A percentile compares a stretch with the other conserved stretches of the same genome.
Conservation (phyloP, 2,888 invertebrate genomes). For the Ptychoptera albimana region DNA sequence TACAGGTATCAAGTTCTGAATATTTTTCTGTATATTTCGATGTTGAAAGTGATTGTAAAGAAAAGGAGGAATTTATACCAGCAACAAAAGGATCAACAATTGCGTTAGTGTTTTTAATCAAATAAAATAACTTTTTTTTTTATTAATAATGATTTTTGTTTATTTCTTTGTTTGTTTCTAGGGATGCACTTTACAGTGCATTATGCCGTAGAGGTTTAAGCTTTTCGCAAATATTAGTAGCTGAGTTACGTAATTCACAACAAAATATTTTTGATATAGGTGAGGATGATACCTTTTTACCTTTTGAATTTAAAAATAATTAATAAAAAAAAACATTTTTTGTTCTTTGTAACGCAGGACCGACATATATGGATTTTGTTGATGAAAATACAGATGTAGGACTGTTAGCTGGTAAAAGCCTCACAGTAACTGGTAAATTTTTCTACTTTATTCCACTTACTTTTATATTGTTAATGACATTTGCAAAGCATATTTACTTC, state of each 20-base stretch:
- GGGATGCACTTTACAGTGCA: slow-evolving; percentile 44
- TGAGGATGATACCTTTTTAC: slow-evolving; percentile 9
- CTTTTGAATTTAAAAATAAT: neutral
- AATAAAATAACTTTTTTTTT: neutral
- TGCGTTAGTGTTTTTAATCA: slow-evolving; percentile 35
- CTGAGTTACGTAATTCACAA: slow-evolving; percentile 23
- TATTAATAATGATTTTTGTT: neutral
- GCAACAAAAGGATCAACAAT: slow-evolving; percentile 47
- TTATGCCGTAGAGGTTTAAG: slow-evolving; percentile 46
- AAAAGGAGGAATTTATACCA: slow-evolving; percentile 44
- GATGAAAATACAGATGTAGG: slow-evolving; percentile 30
- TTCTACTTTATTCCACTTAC: neutral
- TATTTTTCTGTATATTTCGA: slow-evolving; percentile 57
- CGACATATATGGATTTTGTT: slow-evolving; percentile 21
- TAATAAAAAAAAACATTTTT: neutral
- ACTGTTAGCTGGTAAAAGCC: slow-evolving; percentile 26
- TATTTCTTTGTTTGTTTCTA: slow-evolving; percentile 24
- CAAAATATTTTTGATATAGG: slow-evolving; percentile 17
- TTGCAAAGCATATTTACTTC: neutral
- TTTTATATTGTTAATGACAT: neutral
- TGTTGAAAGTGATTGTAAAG: slow-evolving; percentile 35
- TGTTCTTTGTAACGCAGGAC: neutral
- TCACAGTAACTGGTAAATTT: slow-evolving; percentile 23
- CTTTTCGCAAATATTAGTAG: slow-evolving; percentile 27
- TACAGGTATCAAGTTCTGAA: slow-evolving; percentile 54